These are phyloP conservation scores for Euleptes europaea DNA, from an alignment of 2,113 vertebrate genomes.

Conservation along the genomic window DNA sequence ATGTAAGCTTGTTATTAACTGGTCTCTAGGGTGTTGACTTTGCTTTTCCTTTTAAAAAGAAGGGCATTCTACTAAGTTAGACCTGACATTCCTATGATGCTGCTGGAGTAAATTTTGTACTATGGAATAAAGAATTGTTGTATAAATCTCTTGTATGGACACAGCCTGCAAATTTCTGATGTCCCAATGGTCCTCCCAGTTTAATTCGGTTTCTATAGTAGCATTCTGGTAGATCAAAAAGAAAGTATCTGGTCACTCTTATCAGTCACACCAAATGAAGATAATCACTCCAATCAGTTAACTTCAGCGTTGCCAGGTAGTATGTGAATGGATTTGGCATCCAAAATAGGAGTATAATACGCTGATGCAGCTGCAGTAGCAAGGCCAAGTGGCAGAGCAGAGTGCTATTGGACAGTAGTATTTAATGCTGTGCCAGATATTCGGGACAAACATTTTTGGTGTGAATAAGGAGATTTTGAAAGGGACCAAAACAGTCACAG, in stretches of 20 bases:
- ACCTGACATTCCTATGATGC: neutral
- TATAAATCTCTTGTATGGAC: neutral
- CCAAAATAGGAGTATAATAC: neutral
- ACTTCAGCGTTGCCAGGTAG: neutral
- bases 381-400: neutral
- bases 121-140: neutral
- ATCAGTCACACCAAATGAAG: slow-evolving; percentile 19
- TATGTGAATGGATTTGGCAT: neutral
- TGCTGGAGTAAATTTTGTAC: neutral
- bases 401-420: neutral
- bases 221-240: neutral
- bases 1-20: neutral
- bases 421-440: neutral
- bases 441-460: neutral
- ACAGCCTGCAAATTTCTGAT: neutral
- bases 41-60: neutral
- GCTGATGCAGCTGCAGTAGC: neutral
- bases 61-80: neutral
- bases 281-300: neutral
- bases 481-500: neutral
- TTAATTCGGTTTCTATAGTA: slow-evolving; percentile 53
- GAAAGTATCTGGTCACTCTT: slow-evolving; percentile 35
- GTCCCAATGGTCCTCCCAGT: slow-evolving; percentile 37
- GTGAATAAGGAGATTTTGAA: neutral
- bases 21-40: neutral